Conservation (phyloP, 2,113 vertebrate species). For the Melanocharis versteri region DNA sequence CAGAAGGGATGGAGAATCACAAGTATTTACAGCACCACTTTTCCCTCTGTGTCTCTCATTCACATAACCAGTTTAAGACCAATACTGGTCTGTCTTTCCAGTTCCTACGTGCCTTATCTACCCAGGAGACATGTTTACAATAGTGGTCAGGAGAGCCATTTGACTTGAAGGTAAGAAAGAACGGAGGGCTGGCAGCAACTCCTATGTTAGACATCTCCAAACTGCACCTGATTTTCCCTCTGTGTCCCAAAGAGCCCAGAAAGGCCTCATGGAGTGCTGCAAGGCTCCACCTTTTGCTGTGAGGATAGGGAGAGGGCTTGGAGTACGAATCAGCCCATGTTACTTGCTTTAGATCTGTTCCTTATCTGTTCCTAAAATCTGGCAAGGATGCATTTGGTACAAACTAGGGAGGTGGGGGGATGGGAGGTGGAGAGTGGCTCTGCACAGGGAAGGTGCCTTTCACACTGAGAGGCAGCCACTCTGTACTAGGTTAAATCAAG, state of each 20-base stretch:
- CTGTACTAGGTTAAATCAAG: neutral
- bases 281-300: neutral
- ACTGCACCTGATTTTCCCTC: neutral
- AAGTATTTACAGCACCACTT: neutral
- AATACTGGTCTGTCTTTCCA: neutral
- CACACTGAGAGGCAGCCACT: neutral
- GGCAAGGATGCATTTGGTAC: neutral
- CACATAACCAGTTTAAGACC: neutral
- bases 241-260: neutral
- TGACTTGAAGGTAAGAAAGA: neutral
- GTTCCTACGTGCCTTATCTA: neutral
- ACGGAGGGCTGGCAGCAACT: neutral
- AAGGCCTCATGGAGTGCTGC: neutral
- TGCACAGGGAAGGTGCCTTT: neutral
- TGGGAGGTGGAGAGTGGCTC: neutral
- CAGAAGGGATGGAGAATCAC: neutral
- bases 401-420: neutral
- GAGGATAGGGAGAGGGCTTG: neutral
- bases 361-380: neutral
- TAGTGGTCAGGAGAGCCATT: neutral
- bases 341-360: neutral
- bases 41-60: neutral
- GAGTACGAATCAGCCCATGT: neutral
- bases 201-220: neutral
- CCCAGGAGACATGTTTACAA: neutral